Base-by-base conservation (phyloP, 2,113 vertebrate species). In the Gobius niger region DNA sequence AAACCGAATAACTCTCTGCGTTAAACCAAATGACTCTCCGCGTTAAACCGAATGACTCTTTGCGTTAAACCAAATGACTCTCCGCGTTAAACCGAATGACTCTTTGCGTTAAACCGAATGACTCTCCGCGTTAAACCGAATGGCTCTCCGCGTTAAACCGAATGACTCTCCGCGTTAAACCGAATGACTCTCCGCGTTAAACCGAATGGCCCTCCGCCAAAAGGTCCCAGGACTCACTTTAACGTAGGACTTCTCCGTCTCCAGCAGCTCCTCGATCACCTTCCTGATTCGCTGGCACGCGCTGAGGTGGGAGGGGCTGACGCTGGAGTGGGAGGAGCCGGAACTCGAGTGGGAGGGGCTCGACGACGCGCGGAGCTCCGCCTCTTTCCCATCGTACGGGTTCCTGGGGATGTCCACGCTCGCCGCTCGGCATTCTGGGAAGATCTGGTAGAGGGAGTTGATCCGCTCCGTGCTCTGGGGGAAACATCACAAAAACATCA, bases 191-290 rank as follows among this genome's bases (percentile, higher is more conserved):
- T 13, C 7, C 12, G 14, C 42, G 24, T 10, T 9, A 16, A 11
- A 47, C 11, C 2, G 6, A 10, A 34, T 34, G 24, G 5, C 3
- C 12, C 24, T 34, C 24, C 24, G 2, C 24, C 24, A 4, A 34
- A 34, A 34, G 5, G 9, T 61, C 9, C 6, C 7, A 24, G 44
- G 13, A 47, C 53, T 44, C 12, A 98, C 97, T 95, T 97, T 97
- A 65, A 99, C 97, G 0, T 99, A 99, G 41, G 95, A 97, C 80
- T 96, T 97, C 90, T 99, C 97, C 0, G 97, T 99, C 87, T 97
- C 95, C 72, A 98, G 82, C 16, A 99, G 94, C 80, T 99, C 97
- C 86, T 98, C 93, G 82, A 99, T 96, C 75, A 99, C 97, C 79
- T 96, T 98, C 0, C 94, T 91, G 47, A 98, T 90, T 12, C 94